Conservation (phyloP, 2,888 invertebrate species). For the Venusia cambrica region DNA sequence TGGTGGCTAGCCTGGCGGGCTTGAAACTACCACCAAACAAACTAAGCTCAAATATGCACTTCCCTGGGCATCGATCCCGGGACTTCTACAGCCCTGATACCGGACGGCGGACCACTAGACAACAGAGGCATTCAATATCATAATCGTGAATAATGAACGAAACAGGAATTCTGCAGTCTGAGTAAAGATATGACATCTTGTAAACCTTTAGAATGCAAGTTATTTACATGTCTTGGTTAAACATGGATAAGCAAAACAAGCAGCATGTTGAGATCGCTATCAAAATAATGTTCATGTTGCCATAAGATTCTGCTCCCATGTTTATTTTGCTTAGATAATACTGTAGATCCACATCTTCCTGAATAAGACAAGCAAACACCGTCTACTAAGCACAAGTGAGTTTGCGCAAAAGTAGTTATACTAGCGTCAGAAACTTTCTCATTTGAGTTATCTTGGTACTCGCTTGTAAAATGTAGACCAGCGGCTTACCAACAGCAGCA, state of each 20-base stretch:
- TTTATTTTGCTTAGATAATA: constrained; percentile 34
- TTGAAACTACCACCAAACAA: no score
- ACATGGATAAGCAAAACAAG: constrained; percentile 8
- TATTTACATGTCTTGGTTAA: constrained; percentile 11
- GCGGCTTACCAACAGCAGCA: constrained; percentile 7
- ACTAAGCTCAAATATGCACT: no score
- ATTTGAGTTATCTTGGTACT: constrained; percentile 18
- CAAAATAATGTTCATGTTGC: constrained; percentile 25
- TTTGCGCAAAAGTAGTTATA: constrained; percentile 5
- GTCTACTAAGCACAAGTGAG: constrained; percentile 6
- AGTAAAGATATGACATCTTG: no score
- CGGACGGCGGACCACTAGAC: no score
- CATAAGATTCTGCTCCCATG: constrained; percentile 24
- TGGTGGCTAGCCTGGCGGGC: no score
- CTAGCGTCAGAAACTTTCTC: constrained; percentile 18
- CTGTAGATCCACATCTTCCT: constrained; percentile 33
- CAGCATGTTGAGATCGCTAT: constrained; percentile 26
- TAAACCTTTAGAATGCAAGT: no score
- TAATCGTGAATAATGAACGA: no score
- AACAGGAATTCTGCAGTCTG: no score
- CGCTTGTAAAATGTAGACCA: constrained; percentile 14
- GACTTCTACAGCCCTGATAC: no score
- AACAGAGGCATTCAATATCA: no score
- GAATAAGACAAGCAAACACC: constrained; percentile 16
- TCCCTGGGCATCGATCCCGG: no score